A percentile compares a stretch with the other conserved stretches of the same genome.
Evolutionary conservation across 2,113 vertebrate species (phyloP).

Genomic region (Galeopterus variegatus): DNA sequence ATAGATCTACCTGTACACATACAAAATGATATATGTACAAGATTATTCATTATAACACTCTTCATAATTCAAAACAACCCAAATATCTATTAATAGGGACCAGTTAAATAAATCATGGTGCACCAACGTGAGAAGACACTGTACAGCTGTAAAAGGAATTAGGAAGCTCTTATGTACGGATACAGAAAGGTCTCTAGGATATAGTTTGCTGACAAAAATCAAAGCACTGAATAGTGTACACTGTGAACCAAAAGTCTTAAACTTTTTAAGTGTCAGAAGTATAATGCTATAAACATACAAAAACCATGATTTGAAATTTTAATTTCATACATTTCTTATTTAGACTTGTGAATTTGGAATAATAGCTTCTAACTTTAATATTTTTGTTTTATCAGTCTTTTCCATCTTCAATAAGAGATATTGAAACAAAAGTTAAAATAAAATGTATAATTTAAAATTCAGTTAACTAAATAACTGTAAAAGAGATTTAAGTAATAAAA

Average conservation of each 20-base stretch:
- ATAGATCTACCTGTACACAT: not conserved
- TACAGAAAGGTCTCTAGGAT: not conserved
- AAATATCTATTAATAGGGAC: not conserved
- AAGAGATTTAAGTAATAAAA: slow-evolving; percentile 29
- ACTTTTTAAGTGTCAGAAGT: not conserved
- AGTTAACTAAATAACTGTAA: not conserved
- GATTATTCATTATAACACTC: not conserved
- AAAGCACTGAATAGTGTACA: not conserved
- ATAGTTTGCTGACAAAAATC: not conserved
- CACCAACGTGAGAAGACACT: not conserved
- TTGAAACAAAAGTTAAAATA: slow-evolving; percentile 18
- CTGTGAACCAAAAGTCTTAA: not conserved
- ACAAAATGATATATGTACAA: not conserved
- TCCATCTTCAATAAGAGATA: not conserved
- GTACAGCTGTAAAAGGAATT: not conserved
- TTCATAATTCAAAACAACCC: not conserved
- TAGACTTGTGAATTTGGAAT: not conserved
- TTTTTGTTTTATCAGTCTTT: slow-evolving; percentile 19
- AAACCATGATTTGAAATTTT: not conserved
- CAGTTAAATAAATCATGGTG: not conserved
- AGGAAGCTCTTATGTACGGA: not conserved
- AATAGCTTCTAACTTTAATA: not conserved
- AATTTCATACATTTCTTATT: not conserved
- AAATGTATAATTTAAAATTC: slow-evolving; percentile 34
- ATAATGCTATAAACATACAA: not conserved